Evolutionary conservation across 2,888 invertebrate species (phyloP).

Genomic region (Fragum whitleyi): DNA sequence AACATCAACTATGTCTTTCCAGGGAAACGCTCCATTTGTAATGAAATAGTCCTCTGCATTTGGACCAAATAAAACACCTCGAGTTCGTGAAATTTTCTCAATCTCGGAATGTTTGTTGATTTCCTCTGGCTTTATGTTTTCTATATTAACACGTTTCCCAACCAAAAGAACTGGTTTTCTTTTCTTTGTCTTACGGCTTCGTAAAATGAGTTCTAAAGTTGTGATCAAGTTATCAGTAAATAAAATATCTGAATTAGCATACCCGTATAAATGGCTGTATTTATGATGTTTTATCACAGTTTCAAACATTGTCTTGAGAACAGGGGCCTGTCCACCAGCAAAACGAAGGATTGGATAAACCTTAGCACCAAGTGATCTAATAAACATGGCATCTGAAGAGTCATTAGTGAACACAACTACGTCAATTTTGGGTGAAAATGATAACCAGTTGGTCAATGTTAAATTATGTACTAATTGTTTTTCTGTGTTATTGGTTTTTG

Average conservation of each 20-base stretch:
- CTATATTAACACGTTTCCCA: slow-evolving; percentile 63
- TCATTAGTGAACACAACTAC: slow-evolving; percentile 69
- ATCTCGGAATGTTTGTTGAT: slow-evolving; percentile 41
- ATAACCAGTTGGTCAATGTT: slow-evolving; percentile 68
- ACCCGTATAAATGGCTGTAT: slow-evolving; percentile 72
- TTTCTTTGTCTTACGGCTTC: slow-evolving; percentile 13
- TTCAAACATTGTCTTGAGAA: slow-evolving; percentile 76
- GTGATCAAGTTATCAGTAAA: slow-evolving; percentile 70
- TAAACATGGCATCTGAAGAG: slow-evolving; percentile 35
- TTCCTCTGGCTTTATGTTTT: slow-evolving; percentile 58
- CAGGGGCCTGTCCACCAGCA: slow-evolving; percentile 69
- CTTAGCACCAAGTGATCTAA: slow-evolving; percentile 50
- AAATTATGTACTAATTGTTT: slow-evolving; percentile 59
- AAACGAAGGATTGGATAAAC: slow-evolving; percentile 59
- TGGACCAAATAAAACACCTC: slow-evolving; percentile 67
- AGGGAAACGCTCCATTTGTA: slow-evolving; percentile 70
- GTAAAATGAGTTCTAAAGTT: slow-evolving; percentile 56
- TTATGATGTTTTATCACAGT: slow-evolving; percentile 64
- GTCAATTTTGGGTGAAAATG: slow-evolving; percentile 59
- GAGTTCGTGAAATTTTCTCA: slow-evolving; percentile 46
- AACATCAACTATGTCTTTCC: slow-evolving; percentile 71
- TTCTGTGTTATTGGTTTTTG: slow-evolving; percentile 34
- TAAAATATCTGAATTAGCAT: slow-evolving; percentile 78
- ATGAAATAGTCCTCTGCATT: slow-evolving; percentile 77
- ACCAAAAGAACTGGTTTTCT: slow-evolving; percentile 60